phyloP scores from a whole-genome alignment of 2,888 invertebrate genomes.

The Mythimna pallens region DNA sequence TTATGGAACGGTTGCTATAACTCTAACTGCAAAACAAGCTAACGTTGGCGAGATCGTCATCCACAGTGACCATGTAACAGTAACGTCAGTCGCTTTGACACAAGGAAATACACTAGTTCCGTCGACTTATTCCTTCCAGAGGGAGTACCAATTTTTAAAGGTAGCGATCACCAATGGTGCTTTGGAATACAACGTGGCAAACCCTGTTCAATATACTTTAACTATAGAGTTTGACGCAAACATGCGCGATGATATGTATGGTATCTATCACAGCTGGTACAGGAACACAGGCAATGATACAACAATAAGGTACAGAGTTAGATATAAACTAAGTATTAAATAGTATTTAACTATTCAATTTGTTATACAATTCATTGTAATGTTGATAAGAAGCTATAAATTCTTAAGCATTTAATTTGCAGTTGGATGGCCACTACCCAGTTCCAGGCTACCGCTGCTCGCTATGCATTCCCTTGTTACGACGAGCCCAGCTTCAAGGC shows the following conservation, averaged over 20 bases:
- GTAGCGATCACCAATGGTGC: constrained; percentile 64
- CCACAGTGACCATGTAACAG: constrained; percentile 75
- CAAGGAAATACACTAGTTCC: constrained; percentile 70
- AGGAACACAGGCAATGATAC: constrained; percentile 67
- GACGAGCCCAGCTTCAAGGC: constrained; percentile 96
- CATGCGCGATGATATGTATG: constrained; percentile 84
- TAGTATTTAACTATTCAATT: too few relatives aligned
- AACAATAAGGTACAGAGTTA: constrained; percentile 69
- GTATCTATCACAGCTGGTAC: constrained; percentile 85
- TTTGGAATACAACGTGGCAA: constrained; percentile 69
- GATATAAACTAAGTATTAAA: not conserved
- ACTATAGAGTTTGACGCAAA: constrained; percentile 73
- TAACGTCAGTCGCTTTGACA: constrained; percentile 80
- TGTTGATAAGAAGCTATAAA: not conserved
- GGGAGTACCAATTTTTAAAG: constrained; percentile 75
- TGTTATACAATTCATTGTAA: not conserved
- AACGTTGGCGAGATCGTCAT: constrained; percentile 79
- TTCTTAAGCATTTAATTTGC: constrained; percentile 47
- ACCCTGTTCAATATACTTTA: constrained; percentile 71
- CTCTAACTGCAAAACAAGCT: constrained; percentile 73
- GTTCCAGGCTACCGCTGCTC: constrained; percentile 92
- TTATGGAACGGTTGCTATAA: constrained; percentile 81
- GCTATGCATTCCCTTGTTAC: constrained; percentile 94
- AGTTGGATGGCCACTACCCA: constrained; percentile 93
- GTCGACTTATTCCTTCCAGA: constrained; percentile 54